phyloP scores from a whole-genome alignment of 1,140 invertebrate species.

The Drosophila watanabei region DNA sequence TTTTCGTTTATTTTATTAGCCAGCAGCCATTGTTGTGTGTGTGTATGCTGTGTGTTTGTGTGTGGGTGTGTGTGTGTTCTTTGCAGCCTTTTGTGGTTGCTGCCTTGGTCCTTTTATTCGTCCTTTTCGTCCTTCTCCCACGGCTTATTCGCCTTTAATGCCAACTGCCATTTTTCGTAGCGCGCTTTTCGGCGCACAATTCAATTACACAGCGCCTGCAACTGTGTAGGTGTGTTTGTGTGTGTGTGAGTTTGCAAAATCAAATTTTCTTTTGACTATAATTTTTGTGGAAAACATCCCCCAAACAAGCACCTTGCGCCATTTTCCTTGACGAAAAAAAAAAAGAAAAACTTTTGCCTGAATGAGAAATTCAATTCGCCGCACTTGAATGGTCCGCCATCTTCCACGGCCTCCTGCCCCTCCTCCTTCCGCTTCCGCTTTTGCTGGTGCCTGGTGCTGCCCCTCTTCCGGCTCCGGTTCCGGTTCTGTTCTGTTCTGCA shows the following conservation, averaged over 20 bases:
- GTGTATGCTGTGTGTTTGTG: slow-evolving; percentile 5
- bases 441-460: not conserved
- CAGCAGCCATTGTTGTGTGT: slow-evolving; percentile 64
- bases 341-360: slow-evolving; percentile 27
- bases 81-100: slow-evolving; percentile 65
- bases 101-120: slow-evolving; percentile 22
- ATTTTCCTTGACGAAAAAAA: slow-evolving; percentile 53
- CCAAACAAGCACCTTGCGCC: slow-evolving; percentile 58
- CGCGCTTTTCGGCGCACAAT: slow-evolving; percentile 76
- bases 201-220: slow-evolving; percentile 63
- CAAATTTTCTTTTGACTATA: slow-evolving; percentile 79
- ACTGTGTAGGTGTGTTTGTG: slow-evolving; percentile 24
- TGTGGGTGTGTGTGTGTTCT: slow-evolving; percentile 13
- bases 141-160: slow-evolving; percentile 27
- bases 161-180: slow-evolving; percentile 52
- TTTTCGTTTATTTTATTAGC: slow-evolving; percentile 84
- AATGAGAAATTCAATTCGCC: slow-evolving; percentile 77
- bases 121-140: not conserved
- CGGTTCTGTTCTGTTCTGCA: not conserved
- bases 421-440: not conserved
- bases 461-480: slow-evolving; percentile 4
- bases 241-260: slow-evolving; percentile 59
- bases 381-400: slow-evolving; percentile 70
- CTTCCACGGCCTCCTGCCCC: slow-evolving; percentile 13
- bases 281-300: slow-evolving; percentile 54